Base-by-base conservation (phyloP, 2,888 invertebrate species). In the Andrena haemorrhoa region DNA sequence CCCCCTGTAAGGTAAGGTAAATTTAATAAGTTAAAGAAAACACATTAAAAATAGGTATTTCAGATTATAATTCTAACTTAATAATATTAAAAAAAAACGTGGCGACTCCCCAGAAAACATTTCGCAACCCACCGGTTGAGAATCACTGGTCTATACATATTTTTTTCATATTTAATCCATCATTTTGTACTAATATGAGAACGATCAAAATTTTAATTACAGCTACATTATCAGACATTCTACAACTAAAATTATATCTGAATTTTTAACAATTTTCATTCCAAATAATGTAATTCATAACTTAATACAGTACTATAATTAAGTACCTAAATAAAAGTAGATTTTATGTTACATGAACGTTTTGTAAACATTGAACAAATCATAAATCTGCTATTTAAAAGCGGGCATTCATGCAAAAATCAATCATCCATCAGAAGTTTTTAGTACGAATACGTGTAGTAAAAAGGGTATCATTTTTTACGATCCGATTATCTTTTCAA, bases 211-310 rank as follows among this genome's bases (percentile, higher is more conserved):
- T 53, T 79, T 71, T 64, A 76, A 83, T 84, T 83, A 77, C 75
- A 79, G 7, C 41, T 63, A 53, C 64, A 66, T 74, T 61, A 75
- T 61, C 68, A 76, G 72, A 79, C 68, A 75, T 82, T 56, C 31
- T 73, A 68, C 72, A 60, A 68, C 47, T 68, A 41, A 69, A 63
- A 66, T 73, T 65, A 72, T 56, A 23, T 77, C 70, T 82, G 65
- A 82, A 77, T 60, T 72, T 60, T 83, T 41, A 83, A 87, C 76
- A 85, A 71, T 70, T 74, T 64, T 73, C 79, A 73, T 81, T 68
- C 86, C 85, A 86, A 88, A 90, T 89, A 88, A 88, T 90, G 89
- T 83, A 88, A 79, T 88, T 90, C 86, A 66, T 88, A 89, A 79
- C 90, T 88, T 90, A 87, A 90, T 84, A 85, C 86, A 89, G 80